Conservation (phyloP, 30 jellyfish, hydroid and myxozoan species). For the Morbakka virulenta region DNA sequence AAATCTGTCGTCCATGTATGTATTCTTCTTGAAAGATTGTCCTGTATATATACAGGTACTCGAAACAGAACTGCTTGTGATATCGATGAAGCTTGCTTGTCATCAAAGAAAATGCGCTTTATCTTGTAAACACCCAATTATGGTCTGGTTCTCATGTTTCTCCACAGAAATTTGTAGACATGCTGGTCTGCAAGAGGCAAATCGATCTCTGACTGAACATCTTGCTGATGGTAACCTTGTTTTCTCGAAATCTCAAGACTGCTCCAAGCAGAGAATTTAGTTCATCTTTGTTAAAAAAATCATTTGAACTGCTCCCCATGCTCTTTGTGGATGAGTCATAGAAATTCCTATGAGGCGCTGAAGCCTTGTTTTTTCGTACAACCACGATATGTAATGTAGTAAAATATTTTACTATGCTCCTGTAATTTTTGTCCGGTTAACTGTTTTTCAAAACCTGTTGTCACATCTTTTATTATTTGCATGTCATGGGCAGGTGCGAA, state of each 20-base stretch:
- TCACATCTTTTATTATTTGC: constrained; percentile 24
- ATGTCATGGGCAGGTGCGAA: constrained; percentile 29
- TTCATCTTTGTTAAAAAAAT: too few species aligned
- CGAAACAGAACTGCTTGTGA: too few species aligned
- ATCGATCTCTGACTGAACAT: constrained; percentile 26
- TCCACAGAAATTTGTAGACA: too few species aligned
- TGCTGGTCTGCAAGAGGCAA: constrained; percentile 33
- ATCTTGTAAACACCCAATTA: too few species aligned
- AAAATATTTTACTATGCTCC: not conserved
- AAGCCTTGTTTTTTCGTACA: not conserved
- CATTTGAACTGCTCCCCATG: too few species aligned
- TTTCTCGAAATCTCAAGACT: constrained; percentile 3
- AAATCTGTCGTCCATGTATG: too few species aligned
- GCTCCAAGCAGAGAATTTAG: too few species aligned
- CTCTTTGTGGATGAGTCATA: not conserved
- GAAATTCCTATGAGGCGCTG: constrained; percentile 3
- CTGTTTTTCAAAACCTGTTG: not conserved
- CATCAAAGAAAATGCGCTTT: too few species aligned
- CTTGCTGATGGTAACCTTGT: constrained; percentile 1
- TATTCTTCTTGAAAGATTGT: too few species aligned
- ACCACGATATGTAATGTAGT: constrained; percentile 8
- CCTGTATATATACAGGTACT: too few species aligned
- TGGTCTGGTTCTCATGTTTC: too few species aligned
- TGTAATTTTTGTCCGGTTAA: not conserved
- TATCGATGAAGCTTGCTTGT: too few species aligned